Conservation (phyloP, 2,113 vertebrate genomes). For the Laticauda colubrina region DNA sequence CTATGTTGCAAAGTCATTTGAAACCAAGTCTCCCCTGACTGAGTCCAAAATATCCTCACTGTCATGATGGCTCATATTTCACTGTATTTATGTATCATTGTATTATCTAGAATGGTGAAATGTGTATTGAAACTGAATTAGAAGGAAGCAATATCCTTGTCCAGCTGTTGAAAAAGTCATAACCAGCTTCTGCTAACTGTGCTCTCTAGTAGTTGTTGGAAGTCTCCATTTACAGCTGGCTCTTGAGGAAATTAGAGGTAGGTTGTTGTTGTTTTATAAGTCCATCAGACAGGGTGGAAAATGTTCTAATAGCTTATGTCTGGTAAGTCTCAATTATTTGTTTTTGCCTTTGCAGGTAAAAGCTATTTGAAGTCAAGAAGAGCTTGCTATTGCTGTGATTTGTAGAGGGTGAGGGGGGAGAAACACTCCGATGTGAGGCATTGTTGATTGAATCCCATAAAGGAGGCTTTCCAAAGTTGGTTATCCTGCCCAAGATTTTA, state of each 20-base stretch:
- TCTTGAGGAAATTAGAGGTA: background rate
- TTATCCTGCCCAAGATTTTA: background rate
- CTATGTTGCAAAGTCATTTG: background rate
- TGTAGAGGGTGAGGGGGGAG: background rate
- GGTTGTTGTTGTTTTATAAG: background rate
- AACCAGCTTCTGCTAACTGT: background rate
- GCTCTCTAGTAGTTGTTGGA: constrained; percentile 15
- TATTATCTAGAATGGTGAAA: background rate
- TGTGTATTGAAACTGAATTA: background rate
- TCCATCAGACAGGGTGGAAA: background rate
- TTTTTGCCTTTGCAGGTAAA: background rate
- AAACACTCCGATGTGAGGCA: background rate
- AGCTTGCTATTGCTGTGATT: background rate
- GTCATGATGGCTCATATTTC: background rate
- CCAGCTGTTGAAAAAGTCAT: background rate
- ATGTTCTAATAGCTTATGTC: background rate
- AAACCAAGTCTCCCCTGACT: background rate
- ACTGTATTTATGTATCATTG: background rate
- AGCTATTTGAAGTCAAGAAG: background rate
- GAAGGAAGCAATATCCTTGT: background rate
- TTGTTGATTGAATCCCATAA: background rate
- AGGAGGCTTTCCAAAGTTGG: background rate
- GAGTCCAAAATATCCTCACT: background rate
- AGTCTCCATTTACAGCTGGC: constrained; percentile 13
- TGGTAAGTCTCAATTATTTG: constrained; percentile 21